Evolutionary conservation across 2,113 vertebrate species (phyloP), one percentile per base, ranked within the genome.

Genomic region (Aramus guarauna): DNA sequence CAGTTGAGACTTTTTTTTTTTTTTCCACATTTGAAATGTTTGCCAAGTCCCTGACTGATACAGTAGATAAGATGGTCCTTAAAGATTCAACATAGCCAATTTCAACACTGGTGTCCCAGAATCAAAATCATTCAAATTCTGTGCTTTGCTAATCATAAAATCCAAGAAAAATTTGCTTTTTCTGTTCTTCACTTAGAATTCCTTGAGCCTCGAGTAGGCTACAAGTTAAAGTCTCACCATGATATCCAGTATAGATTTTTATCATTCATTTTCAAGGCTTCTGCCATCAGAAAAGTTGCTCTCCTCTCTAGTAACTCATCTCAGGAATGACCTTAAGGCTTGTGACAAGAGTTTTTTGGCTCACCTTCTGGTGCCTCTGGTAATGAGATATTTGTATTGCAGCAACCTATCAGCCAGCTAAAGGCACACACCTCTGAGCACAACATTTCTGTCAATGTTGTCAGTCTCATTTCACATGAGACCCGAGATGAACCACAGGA

Each of bases 131-230:
- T 52, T 76, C 16, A 55, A 69, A 95, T 87, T 75, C 52, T 63
- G 47, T 94, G 64, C n/a, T 93, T 90, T 94, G 36, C 32, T 86
- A 93, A 94, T 69, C 83, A 85, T 43, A 94, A 93, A 94, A 94
- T 24, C 36, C 30, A 90, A 69, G 41, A 58, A 75, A 82, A 55
- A 39, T 1, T 18, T 34, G 10, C 1, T 2, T 48, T 74, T 85
- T n/a, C 17, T 62, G 8, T 80, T 90, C 37, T 86, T 78, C 37
- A 73, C 23, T 58, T 84, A 68, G 71, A 90, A 92, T 85, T 90
- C 50, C 15, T 52, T 62, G 34, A 59, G 55, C 52, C 32, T 74
- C 2, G 1, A 78, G 29, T 36, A 84, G 41, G 24, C 45, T 79
- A 73, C 21, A 11, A 37, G 72, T 74, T 63, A 47, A 89, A 87